These are phyloP conservation scores for Acronicta alni DNA, from an alignment of 2,888 invertebrate species.

Conservation along the genomic window DNA sequence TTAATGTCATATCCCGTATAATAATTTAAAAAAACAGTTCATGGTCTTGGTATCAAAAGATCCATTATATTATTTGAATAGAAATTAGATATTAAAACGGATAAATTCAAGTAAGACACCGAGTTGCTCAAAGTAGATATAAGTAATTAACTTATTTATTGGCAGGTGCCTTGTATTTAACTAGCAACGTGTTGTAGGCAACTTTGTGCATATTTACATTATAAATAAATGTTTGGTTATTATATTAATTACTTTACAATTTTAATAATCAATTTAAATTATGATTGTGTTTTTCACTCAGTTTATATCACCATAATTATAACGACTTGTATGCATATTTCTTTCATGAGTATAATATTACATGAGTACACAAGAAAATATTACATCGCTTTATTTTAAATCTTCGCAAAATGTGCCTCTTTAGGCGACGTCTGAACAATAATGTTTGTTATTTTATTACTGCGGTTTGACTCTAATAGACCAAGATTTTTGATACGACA, in stretches of 20 bases:
- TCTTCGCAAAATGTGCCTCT: constrained; percentile 18
- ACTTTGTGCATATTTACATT: constrained; percentile 5
- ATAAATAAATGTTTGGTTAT: background rate
- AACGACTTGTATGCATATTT: background rate
- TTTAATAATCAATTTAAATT: too few species aligned
- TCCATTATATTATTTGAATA: constrained; percentile 14
- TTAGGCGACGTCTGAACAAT: constrained; percentile 25
- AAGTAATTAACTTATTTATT: constrained; percentile 28
- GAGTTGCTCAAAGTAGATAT: constrained; percentile 23
- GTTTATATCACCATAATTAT: too few species aligned
- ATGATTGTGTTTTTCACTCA: too few species aligned
- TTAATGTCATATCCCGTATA: constrained; percentile 7
- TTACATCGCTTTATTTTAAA: constrained; percentile 15
- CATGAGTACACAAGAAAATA: background rate
- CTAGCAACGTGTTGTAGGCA: constrained; percentile 6
- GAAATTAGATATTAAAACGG: constrained; percentile 2
- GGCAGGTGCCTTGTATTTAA: constrained; percentile 10
- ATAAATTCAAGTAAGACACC: constrained; percentile 18
- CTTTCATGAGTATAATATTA: too few species aligned
- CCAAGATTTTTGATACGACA: constrained; percentile 23
- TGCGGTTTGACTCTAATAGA: constrained; percentile 25
- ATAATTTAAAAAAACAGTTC: constrained; percentile 15
- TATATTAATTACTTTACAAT: background rate
- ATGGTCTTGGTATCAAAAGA: constrained; percentile 12
- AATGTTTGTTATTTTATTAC: constrained; percentile 31